Base-by-base conservation (phyloP, 35 echinoderm and acorn worm genomes). In the Hemicentrotus pulcherrimus region DNA sequence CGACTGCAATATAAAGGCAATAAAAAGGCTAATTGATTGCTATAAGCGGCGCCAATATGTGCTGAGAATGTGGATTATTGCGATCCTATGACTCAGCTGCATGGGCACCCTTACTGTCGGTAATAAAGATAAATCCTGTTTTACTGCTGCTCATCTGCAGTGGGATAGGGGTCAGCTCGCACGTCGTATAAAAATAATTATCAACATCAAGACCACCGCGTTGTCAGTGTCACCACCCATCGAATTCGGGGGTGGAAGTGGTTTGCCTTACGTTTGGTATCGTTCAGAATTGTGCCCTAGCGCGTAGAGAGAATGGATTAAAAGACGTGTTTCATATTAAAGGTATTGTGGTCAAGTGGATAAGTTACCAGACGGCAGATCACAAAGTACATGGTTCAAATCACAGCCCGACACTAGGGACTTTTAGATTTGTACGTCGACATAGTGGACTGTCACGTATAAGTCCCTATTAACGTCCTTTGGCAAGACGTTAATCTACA, bases 11-110 rank as follows among this genome's bases (percentile, higher is more conserved):
- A 78, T 78, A 78, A 78, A 78, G 22, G 65, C 65, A 78, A 78
- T 78, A 78, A 78, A 78, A 78, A 78, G 65, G 19, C 65, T 78
- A 78, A 78, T 78, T 78, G 65, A 78, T 78, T 78, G 65, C 22
- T 78, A 78, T 78, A 78, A 78, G 65, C 65, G 65, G n/a, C 28
- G 65, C 65, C 65, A 78, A 28, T 78, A 28, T 28, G 65, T 8
- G 65, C 28, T n/a, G 65, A n/a, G 65, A 78, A 6, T 4, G 65
- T 15, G 4, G 65, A 78, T 78, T 78, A 78, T 78, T 78, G 65
- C 6, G 65, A 4, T 78, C 1, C 65, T n/a, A 78, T 78, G 65
- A 28, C 65, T 78, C 65, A 78, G 19, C 65, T 78, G 65, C 65
- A 78, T 8, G 65, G 65, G 4, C 6, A 28, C 22, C n/a, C 65